Conservation (phyloP, 2,113 vertebrate species). For the Aegotheles bennettii region DNA sequence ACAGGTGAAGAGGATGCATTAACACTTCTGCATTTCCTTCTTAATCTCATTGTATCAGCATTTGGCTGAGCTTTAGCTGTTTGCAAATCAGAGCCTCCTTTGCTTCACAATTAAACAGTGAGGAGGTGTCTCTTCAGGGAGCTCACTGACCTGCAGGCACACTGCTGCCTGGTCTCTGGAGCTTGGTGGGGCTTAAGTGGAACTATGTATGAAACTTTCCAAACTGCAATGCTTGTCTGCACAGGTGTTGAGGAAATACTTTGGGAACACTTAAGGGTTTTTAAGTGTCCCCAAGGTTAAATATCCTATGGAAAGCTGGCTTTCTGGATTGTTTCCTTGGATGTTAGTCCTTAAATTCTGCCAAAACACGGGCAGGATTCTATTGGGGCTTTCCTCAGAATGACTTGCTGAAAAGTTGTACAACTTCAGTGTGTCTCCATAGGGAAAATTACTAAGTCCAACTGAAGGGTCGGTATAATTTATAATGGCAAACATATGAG, state of each 20-base stretch:
- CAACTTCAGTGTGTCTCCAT: not conserved
- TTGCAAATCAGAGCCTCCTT: not conserved
- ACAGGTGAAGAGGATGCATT: not conserved
- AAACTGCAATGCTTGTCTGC: not conserved
- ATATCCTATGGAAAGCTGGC: conserved; percentile 36
- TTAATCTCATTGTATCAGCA: not conserved
- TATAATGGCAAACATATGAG: conserved; percentile 61
- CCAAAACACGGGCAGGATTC: not conserved
- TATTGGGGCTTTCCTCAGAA: not conserved
- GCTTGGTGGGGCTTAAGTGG: not conserved
- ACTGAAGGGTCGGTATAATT: conserved; percentile 20
- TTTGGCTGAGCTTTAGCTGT: not conserved
- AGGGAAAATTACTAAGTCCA: conserved; percentile 43
- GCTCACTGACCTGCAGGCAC: not conserved
- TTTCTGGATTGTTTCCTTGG: conserved; percentile 35
- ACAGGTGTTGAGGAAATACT: conserved; percentile 32
- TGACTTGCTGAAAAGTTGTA: conserved; percentile 38
- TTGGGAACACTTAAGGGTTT: not conserved
- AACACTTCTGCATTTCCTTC: not conserved
- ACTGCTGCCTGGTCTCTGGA: not conserved
- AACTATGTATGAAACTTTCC: not conserved
- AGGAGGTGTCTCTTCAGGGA: not conserved
- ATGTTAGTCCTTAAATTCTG: conserved; percentile 23
- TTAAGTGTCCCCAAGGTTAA: conserved; percentile 30
- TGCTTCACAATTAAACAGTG: not conserved